Base-by-base conservation (phyloP, 2,888 invertebrate species). In the Microplitis manilae region DNA sequence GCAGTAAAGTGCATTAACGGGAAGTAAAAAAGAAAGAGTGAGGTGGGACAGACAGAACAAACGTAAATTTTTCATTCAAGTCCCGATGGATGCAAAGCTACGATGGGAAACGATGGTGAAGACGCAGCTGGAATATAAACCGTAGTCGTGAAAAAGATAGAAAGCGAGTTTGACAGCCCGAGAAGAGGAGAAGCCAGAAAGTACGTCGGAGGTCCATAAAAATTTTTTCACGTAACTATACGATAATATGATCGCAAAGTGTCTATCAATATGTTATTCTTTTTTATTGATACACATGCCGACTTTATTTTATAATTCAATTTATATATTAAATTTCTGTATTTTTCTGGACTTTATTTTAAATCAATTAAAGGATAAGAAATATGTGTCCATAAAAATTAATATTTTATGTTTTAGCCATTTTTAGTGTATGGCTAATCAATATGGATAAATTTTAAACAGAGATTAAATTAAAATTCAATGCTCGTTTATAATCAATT, bases 171-270 rank as follows among this genome's bases (percentile, higher is more conserved):
- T 9, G 20, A 71, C 39, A 17, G 61, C 30, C 30, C 30, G 30
- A 30, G 30, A 30, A 30, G 30, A 30, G 30, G 30, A 30, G 13
- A 62, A 62, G 5, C 15, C 40, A 15, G 68, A 72, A 40, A 69
- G 30, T 30, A 30, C 30, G 30, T 30, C 64, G 68, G 67, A 65
- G 67, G 68, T 79, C 67, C 61, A 77, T 73, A 76, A 79, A 73
- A 79, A 79, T 30, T 76, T 68, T 68, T 20, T 64, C 62, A 67
- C 61, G 61, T 75, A 78, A 76, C 79, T 76, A 76, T 71, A 79
- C 68, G 70, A 65, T 71, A 64, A 75, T 68, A 70, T 65, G 60
- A 59, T 77, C 38, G 68, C 30, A 30, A 59, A 75, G 78, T 61
- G 78, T 59, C 59, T 59, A 59, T 59, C 59, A 59, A 59, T 13